These are phyloP conservation scores for Agrypnus murinus DNA, from an alignment of 2,888 invertebrate species.

Conservation along the genomic window DNA sequence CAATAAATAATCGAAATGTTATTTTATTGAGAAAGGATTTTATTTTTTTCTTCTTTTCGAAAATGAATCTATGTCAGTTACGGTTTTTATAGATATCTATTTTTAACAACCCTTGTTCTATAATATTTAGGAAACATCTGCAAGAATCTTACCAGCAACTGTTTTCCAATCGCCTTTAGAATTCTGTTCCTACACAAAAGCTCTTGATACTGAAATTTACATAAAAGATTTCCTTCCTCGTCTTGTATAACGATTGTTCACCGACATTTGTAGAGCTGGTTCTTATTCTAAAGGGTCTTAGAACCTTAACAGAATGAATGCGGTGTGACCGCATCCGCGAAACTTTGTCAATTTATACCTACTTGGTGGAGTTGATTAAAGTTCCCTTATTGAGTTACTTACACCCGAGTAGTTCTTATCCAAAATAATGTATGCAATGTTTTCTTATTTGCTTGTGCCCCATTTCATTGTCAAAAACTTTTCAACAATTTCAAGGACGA, in stretches of 20 bases:
- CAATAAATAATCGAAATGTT: no score
- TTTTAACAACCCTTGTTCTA: no score
- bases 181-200: constrained; percentile 5
- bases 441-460: background rate
- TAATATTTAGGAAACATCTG: no score
- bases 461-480: constrained; percentile 1
- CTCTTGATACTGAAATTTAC: constrained; percentile 9
- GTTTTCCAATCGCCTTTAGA: constrained; percentile 1
- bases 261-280: constrained; percentile 7
- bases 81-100: no score
- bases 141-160: background rate
- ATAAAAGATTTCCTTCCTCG: constrained; percentile 6
- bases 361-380: constrained; percentile 29
- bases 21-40: no score
- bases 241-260: constrained; percentile 11
- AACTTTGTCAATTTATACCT: constrained; percentile 33
- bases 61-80: no score
- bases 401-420: constrained; percentile 5
- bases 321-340: constrained; percentile 30
- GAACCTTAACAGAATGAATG: constrained; percentile 20
- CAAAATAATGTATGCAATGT: background rate
- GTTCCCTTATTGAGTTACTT: constrained; percentile 29
- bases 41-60: no score
- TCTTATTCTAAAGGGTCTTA: background rate
- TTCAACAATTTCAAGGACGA: no score